A percentile compares a stretch with the other conserved stretches of the same genome.
Conservation (phyloP, 1,140 invertebrate genomes). For the Calephelis nemesis region DNA sequence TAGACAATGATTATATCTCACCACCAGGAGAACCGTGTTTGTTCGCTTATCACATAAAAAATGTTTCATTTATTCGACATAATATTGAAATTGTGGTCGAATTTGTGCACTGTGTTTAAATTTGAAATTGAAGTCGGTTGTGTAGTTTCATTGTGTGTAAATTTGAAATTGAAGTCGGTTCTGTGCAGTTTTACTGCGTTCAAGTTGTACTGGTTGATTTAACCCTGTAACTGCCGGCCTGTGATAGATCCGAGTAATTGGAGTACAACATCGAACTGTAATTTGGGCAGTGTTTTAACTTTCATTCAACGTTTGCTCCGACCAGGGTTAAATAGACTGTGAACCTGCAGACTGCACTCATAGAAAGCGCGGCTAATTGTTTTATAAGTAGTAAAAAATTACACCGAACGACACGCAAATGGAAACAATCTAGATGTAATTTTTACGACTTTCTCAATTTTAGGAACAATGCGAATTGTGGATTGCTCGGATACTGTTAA, state of each 20-base stretch:
- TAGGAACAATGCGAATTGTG: not conserved
- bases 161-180: no score
- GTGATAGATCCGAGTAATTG: slow-evolving; percentile 42
- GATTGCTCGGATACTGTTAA: not conserved
- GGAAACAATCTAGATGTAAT: not conserved
- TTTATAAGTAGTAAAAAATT: slow-evolving; percentile 25
- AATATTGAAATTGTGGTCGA: no score
- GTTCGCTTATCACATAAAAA: no score
- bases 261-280: slow-evolving; percentile 68
- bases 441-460: slow-evolving; percentile 8
- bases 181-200: no score
- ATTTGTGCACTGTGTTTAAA: no score
- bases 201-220: no score
- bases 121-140: no score
- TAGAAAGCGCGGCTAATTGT: slow-evolving; percentile 40
- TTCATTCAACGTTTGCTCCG: slow-evolving; percentile 56
- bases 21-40: no score
- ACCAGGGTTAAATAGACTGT: slow-evolving; percentile 69
- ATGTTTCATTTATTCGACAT: no score
- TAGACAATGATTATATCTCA: no score
- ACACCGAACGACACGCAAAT: slow-evolving; percentile 13
- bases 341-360: slow-evolving; percentile 43
- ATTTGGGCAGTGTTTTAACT: slow-evolving; percentile 64
- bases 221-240: no score
- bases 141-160: no score